phyloP scores from a whole-genome alignment of 2,113 vertebrate genomes.

The Mixornis gularis region DNA sequence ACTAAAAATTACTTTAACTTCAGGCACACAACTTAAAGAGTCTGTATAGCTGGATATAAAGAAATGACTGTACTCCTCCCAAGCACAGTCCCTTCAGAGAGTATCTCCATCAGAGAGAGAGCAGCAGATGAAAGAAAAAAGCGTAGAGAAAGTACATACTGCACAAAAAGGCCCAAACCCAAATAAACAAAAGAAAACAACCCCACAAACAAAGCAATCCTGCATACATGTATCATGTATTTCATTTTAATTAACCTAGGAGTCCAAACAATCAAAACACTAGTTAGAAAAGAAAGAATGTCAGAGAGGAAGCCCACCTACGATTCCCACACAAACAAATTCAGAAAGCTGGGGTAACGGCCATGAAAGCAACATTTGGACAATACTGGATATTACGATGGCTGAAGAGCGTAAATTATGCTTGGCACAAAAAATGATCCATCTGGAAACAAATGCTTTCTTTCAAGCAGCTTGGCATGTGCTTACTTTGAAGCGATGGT shows the following conservation, averaged over 20 bases:
- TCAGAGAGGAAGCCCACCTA: neutral
- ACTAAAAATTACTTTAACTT: neutral
- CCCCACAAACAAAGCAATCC: neutral
- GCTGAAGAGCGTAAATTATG: neutral
- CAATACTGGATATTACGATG: neutral
- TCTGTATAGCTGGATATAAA: neutral
- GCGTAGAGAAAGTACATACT: neutral
- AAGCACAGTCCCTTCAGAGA: neutral
- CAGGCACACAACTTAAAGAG: neutral
- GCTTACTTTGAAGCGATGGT: constrained; percentile 32
- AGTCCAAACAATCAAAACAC: neutral
- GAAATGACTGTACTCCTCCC: neutral
- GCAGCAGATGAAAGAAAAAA: neutral
- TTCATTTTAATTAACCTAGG: neutral
- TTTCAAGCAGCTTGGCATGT: constrained; percentile 19
- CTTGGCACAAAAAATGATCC: neutral
- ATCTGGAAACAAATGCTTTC: constrained; percentile 24
- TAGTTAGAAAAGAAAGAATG: neutral
- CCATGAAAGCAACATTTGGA: neutral
- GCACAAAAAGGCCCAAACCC: neutral
- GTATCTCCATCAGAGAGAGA: neutral
- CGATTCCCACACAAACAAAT: neutral
- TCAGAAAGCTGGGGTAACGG: neutral
- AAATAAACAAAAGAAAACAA: neutral
- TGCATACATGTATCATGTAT: accelerated